A percentile compares a stretch with the other conserved stretches of the same genome.
Evolutionary conservation across 2,888 invertebrate species (phyloP).

Genomic region (Oscheius sp.): DNA sequence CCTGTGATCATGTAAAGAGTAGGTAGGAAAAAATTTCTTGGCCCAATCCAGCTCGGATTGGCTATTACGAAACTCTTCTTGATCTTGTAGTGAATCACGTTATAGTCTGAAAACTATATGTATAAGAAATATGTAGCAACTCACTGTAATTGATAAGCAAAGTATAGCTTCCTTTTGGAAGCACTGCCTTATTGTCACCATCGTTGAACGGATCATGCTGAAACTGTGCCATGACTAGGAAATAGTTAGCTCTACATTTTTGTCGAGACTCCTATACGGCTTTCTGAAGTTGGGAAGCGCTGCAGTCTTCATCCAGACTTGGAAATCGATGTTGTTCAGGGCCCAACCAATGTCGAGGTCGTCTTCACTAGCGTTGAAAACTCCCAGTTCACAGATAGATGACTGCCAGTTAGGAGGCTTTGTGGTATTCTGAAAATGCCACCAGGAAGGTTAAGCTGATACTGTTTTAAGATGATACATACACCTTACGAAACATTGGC

Average conservation of each 20-base stretch:
- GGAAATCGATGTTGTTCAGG: conserved; percentile 94
- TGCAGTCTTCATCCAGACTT: conserved; percentile 99
- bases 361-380: neutral
- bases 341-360: conserved; percentile 77
- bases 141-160: conserved; percentile 73
- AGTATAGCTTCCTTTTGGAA: conserved; percentile 77
- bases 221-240: neutral
- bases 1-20: conserved; percentile 97
- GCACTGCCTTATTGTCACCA: conserved; percentile 62
- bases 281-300: conserved; percentile 88
- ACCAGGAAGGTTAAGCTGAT: neutral
- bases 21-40: conserved; percentile 96
- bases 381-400: conserved; percentile 81
- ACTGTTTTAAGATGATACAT: neutral
- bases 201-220: conserved; percentile 63
- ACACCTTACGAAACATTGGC: too few relatives aligned
- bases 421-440: conserved; percentile 63
- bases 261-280: conserved; percentile 27
- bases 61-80: conserved; percentile 93
- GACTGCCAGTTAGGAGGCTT: conserved; percentile 88
- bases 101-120: conserved; percentile 79
- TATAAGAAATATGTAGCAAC: conserved; percentile 11
- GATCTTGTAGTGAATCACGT: conserved; percentile 91
- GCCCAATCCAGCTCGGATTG: conserved; percentile 93
- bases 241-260: conserved; percentile 28